phyloP scores from a whole-genome alignment of 1,140 invertebrate species.

The Zaprionus ghesquierei region DNA sequence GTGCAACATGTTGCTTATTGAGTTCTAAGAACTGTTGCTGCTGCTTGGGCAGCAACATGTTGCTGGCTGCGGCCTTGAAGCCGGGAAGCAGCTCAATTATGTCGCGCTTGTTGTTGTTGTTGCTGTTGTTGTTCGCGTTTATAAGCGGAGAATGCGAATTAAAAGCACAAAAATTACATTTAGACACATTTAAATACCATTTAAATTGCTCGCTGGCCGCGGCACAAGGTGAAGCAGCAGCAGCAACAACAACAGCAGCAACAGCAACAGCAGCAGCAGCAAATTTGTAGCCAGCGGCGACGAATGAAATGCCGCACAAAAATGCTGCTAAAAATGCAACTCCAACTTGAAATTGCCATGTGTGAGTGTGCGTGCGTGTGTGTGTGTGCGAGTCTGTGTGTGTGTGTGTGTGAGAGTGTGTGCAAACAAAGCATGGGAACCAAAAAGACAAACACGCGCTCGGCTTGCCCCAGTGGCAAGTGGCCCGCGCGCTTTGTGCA shows the following conservation, averaged over 20 bases:
- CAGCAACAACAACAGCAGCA: conserved; percentile 26
- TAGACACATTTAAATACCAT: conserved; percentile 82
- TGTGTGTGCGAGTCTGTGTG: conserved; percentile 9
- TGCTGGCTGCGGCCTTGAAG: conserved; percentile 27
- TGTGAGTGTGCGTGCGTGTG: conserved; percentile 20
- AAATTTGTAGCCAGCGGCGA: conserved; percentile 77
- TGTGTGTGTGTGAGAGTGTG: conserved; percentile 23
- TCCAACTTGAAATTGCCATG: conserved; percentile 54
- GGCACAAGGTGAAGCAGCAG: conserved; percentile 69
- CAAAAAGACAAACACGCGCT: conserved; percentile 73
- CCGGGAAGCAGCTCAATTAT: conserved; percentile 43
- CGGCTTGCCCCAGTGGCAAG: conserved; percentile 50
- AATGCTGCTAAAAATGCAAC: conserved; percentile 80
- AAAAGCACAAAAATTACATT: conserved; percentile 77
- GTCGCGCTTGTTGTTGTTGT: conserved; percentile 40
- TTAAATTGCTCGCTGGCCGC: conserved; percentile 73
- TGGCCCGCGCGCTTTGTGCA: conserved; percentile 21
- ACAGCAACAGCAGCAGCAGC: conserved; percentile 32
- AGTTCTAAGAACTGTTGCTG: neutral
- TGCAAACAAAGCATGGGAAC: conserved; percentile 75
- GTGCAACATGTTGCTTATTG: conserved; percentile 32
- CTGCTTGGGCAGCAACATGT: conserved; percentile 29
- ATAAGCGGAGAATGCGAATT: conserved; percentile 60
- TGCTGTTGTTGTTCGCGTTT: conserved; percentile 59
- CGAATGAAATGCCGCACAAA: conserved; percentile 76